phyloP scores from a whole-genome alignment of 2,797 vertebrate species.

The Echeneis naucrates region DNA sequence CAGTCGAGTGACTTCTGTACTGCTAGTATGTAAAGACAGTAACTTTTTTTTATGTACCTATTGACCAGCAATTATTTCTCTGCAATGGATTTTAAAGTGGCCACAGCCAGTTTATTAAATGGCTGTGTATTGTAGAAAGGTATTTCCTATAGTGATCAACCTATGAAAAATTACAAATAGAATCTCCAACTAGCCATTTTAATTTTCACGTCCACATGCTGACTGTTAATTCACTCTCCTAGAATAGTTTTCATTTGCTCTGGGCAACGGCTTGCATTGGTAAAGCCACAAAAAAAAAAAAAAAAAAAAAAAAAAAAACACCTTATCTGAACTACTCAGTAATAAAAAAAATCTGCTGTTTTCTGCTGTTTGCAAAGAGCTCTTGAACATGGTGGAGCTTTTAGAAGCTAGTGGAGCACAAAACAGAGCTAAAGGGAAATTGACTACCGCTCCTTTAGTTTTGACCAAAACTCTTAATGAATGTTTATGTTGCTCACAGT shows the following conservation, averaged over 20 bases:
- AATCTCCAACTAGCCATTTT: neutral
- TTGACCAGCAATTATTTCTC: neutral
- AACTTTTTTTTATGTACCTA: neutral
- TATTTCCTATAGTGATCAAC: neutral
- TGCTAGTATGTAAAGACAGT: neutral
- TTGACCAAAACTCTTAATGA: neutral
- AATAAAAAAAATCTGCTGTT: neutral
- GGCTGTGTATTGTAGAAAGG: neutral
- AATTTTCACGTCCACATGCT: neutral
- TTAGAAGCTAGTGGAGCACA: neutral
- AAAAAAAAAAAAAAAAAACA: too few species aligned
- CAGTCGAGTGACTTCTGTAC: neutral
- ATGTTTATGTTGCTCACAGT: neutral
- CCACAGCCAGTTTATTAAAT: neutral
- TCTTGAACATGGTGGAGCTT: neutral
- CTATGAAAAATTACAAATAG: neutral
- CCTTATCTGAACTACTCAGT: neutral
- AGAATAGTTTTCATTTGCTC: neutral
- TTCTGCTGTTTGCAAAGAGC: neutral
- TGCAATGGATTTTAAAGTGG: neutral
- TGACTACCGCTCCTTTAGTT: neutral
- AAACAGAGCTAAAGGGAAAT: neutral
- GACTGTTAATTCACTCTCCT: neutral
- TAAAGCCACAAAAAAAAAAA: neutral
- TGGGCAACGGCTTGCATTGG: neutral